A percentile compares a stretch with the other conserved stretches of the same genome.
phyloP scores from a whole-genome alignment of 2,113 vertebrate genomes.

The Azemiops feae region DNA sequence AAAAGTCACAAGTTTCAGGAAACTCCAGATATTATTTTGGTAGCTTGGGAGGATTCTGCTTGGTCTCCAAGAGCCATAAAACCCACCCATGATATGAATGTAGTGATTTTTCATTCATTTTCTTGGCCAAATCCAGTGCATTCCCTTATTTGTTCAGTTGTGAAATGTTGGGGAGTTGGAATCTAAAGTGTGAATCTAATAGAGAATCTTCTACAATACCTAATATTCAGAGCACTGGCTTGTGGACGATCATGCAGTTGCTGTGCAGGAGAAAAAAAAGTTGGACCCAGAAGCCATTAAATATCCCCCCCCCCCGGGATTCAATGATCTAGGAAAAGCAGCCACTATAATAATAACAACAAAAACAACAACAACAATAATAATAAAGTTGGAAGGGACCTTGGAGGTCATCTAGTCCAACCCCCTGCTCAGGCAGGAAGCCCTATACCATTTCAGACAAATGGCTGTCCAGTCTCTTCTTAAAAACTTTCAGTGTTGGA shows the following conservation, averaged over 20 bases:
- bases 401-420: too few species aligned
- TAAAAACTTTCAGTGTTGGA: too few species aligned
- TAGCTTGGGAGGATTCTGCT: not conserved
- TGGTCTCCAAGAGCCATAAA: not conserved
- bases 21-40: not conserved
- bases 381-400: too few species aligned
- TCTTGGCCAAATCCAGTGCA: not conserved
- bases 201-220: too few species aligned
- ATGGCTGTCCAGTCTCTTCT: too few species aligned
- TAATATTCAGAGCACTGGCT: not conserved
- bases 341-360: too few species aligned
- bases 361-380: too few species aligned
- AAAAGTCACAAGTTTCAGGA: not conserved
- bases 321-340: too few species aligned
- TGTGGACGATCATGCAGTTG: not conserved
- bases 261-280: not conserved
- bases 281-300: not conserved
- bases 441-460: too few species aligned
- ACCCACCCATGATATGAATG: not conserved
- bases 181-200: not conserved
- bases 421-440: too few species aligned
- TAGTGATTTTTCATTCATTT: not conserved
- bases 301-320: too few species aligned
- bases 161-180: not conserved
- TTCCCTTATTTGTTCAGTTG: not conserved